Conservation (phyloP, 2,888 invertebrate species). For the Papilio elwesi region DNA sequence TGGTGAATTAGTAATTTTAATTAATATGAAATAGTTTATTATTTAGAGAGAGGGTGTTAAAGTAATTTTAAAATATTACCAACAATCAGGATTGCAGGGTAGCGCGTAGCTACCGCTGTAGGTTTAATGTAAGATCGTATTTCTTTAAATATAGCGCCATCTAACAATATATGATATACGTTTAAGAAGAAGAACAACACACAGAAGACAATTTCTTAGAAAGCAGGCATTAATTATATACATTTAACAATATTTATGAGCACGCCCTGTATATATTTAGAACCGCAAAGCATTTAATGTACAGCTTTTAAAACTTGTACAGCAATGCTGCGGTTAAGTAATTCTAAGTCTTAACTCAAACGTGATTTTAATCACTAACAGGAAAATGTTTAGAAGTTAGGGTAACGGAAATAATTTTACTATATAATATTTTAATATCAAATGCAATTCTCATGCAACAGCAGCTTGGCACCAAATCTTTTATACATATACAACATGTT, state of each 20-base stretch:
- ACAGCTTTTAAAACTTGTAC: not conserved
- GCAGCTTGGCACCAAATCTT: not conserved
- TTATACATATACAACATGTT: not conserved
- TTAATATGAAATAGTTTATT: too few relatives aligned
- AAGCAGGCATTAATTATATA: too few relatives aligned
- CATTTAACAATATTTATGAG: not conserved
- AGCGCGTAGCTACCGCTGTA: too few relatives aligned
- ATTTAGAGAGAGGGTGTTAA: too few relatives aligned
- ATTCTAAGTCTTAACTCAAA: conserved; percentile 20
- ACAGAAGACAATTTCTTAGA: too few relatives aligned
- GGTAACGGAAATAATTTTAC: not conserved
- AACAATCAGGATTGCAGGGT: too few relatives aligned
- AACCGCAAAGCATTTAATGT: conserved; percentile 6
- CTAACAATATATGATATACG: too few relatives aligned
- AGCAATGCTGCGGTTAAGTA: conserved; percentile 22
- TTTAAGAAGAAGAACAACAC: too few relatives aligned
- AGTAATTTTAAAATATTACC: too few relatives aligned
- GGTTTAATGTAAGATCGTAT: too few relatives aligned
- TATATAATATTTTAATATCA: not conserved
- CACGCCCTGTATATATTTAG: not conserved
- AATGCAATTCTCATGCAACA: not conserved
- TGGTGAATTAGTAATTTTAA: too few relatives aligned
- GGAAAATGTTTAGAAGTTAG: not conserved
- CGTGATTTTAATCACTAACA: conserved; percentile 18
- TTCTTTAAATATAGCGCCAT: too few relatives aligned